phyloP scores from a whole-genome alignment of 2,113 vertebrate species.

The Rhinolophus sinicus region DNA sequence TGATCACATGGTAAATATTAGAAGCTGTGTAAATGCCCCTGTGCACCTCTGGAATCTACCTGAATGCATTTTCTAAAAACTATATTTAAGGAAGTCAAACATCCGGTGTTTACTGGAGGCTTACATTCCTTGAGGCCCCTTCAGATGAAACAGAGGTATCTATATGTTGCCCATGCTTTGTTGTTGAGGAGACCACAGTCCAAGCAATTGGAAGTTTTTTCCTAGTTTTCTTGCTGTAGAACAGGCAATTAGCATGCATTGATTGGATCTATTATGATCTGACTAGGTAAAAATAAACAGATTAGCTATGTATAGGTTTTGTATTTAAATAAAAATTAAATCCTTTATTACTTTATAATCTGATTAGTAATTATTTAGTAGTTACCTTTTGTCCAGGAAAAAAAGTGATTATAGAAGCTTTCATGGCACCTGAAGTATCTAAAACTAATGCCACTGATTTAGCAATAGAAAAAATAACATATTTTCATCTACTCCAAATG shows the following conservation, averaged over 20 bases:
- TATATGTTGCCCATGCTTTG: not conserved
- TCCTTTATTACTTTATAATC: not conserved
- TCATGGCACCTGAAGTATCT: not conserved
- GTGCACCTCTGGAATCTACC: not conserved
- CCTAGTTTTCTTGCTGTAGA: not conserved
- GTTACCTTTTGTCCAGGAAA: not conserved
- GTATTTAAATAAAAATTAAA: slow-evolving; percentile 27
- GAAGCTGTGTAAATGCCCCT: not conserved
- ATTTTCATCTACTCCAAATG: not conserved
- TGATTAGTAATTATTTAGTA: not conserved
- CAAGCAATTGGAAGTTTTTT: not conserved
- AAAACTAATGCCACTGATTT: not conserved
- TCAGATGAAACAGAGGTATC: not conserved
- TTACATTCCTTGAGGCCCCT: not conserved
- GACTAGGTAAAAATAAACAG: not conserved
- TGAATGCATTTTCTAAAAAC: not conserved
- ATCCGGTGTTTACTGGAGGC: not conserved
- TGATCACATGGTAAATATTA: not conserved
- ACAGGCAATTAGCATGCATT: not conserved
- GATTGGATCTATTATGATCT: not conserved
- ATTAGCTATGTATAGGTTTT: not conserved
- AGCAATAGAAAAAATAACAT: not conserved
- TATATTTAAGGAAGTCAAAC: not conserved
- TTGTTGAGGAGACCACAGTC: not conserved
- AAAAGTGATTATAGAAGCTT: not conserved